Evolutionary conservation across 2,797 vertebrate genomes (phyloP), one percentile per base, ranked within the genome.

Genomic region (Paedocypris micromegethes): DNA sequence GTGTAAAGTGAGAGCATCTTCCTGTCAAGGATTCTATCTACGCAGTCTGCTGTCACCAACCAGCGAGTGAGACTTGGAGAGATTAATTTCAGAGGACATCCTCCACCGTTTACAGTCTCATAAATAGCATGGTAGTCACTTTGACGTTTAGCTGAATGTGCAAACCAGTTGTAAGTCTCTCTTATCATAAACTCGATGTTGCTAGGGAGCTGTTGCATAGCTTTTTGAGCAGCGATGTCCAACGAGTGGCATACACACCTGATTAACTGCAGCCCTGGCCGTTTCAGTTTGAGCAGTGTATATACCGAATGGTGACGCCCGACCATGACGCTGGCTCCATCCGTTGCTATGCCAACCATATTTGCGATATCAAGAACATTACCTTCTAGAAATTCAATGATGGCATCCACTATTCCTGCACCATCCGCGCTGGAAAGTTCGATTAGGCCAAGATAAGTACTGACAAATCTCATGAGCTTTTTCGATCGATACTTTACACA

Each of bases 311-410:
- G 58, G 3, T 62, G 46, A 56, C 48, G 55, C 49, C 53, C 55
- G 4, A 65, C 54, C 47, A 58, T 59, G 37, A 52, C 4, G 49
- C 41, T 64, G 54, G 49, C 53, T 40, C 65, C 47, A 42, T 62
- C 52, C 9, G 41, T 67, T 46, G 72, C 59, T 46, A 66, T 58
- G 5, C 72, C 65, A 48, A 77, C 72, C 72, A 72, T 66, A 50
- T 66, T 58, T 66, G 9, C 38, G 2, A 49, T 49, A 48, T 61
- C 58, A 5, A 61, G 58, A 1, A 3, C 38, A 41, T 49, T 49
- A 37, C 6, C 44, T 59, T 47, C 43, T 45, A 59, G 23, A 59
- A 59, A 61, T 3, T 4, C 4, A 0, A 41, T 41, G 2, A 49
- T 50, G 46, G 59, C 59, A 49, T 61, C 8, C 37, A 61, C 58